Percentiles rank a stretch among this genome's conserved stretches.
phyloP scores from a whole-genome alignment of 2,797 vertebrate species.

The Centropyge bicolor region DNA sequence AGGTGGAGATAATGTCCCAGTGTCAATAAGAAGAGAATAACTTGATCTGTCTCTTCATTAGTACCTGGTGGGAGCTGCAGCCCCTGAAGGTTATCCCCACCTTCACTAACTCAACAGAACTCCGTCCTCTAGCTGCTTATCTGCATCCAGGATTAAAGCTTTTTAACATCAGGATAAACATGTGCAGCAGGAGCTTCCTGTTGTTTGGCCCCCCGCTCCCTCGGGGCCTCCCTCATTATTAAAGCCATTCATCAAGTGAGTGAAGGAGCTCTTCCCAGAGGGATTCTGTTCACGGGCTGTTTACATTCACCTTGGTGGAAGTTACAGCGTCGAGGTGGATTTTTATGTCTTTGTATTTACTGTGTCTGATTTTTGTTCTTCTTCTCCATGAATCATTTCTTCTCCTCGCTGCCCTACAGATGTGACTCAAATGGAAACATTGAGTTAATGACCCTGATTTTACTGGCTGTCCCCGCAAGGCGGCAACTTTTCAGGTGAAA shows the following conservation, averaged over 20 bases:
- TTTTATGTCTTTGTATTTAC: constrained; percentile 54
- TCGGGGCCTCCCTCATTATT: constrained; percentile 63
- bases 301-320: constrained; percentile 65
- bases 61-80: neutral
- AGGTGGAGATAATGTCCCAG: neutral
- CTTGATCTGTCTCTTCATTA: constrained; percentile 7
- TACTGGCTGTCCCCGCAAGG: constrained; percentile 49
- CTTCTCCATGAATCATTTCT: constrained; percentile 45
- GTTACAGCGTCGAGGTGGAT: constrained; percentile 26
- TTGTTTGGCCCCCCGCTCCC: constrained; percentile 44
- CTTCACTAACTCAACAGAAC: constrained; percentile 11
- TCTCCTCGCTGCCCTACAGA: constrained; percentile 32
- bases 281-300: constrained; percentile 49
- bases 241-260: constrained; percentile 78
- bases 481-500: constrained; percentile 50
- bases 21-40: constrained; percentile 6
- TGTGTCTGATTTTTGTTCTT: constrained; percentile 20
- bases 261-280: constrained; percentile 53
- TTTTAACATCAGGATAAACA: constrained; percentile 65
- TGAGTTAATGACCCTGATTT: constrained; percentile 62
- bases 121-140: constrained; percentile 12
- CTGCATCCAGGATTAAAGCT: constrained; percentile 39
- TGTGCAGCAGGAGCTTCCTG: constrained; percentile 32
- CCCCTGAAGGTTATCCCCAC: constrained; percentile 5
- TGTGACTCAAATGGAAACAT: constrained; percentile 43